Percentiles rank a stretch among this genome's conserved stretches.
These are phyloP conservation scores for Calcarius ornatus DNA, from an alignment of 2,113 vertebrate genomes.

Conservation along the genomic window DNA sequence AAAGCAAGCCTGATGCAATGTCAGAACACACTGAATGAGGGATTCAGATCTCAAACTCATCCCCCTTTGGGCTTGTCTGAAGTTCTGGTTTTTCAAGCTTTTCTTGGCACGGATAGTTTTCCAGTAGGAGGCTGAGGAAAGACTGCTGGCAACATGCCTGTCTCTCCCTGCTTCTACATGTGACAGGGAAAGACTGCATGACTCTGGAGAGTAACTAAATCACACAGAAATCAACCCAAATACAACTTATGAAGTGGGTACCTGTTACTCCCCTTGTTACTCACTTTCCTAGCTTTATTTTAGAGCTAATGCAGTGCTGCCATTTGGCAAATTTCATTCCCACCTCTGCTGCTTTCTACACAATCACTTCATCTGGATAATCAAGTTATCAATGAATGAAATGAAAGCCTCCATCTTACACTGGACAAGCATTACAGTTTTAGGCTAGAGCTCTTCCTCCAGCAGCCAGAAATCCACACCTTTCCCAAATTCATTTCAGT, in stretches of 20 bases:
- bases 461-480: background rate
- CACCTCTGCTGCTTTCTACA: background rate
- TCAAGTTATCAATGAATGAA: background rate
- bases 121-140: slow-evolving; percentile 7
- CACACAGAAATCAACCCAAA: background rate
- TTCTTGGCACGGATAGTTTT: background rate
- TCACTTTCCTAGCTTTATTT: background rate
- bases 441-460: background rate
- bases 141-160: background rate
- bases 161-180: background rate
- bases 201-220: background rate
- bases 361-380: accelerated
- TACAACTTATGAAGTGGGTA: background rate
- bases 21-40: background rate
- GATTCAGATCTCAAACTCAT: background rate
- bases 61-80: background rate
- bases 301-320: background rate
- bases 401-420: background rate
- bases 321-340: background rate
- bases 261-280: background rate
- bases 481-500: background rate
- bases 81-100: background rate
- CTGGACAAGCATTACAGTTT: background rate
- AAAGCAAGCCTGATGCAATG: background rate
- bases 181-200: background rate